These are phyloP conservation scores for Epinotia nisella DNA, from an alignment of 2,888 invertebrate species.

Conservation along the genomic window DNA sequence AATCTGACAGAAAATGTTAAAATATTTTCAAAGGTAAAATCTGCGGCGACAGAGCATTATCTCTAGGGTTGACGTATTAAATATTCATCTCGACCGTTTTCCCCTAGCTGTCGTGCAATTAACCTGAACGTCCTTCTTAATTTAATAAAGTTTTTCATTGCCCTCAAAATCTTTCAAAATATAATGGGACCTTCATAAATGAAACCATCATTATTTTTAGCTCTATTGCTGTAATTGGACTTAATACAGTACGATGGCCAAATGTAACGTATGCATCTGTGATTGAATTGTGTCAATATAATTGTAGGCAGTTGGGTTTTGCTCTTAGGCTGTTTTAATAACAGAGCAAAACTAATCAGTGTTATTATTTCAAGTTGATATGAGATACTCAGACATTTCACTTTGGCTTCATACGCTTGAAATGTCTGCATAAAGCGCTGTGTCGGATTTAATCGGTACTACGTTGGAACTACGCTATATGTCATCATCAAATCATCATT, in stretches of 20 bases:
- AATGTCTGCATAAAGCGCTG: no score
- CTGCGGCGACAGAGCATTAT: conserved; percentile 53
- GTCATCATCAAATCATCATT: no score
- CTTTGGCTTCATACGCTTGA: not conserved
- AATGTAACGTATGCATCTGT: no score
- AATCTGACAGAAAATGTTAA: conserved; percentile 52
- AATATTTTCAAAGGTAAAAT: conserved; percentile 54
- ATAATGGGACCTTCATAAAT: not conserved
- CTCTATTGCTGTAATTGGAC: not conserved
- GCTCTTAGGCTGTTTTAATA: no score
- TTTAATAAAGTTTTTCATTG: conserved; percentile 58
- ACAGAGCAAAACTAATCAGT: no score
- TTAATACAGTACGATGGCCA: no score
- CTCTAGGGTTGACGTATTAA: conserved; percentile 54
- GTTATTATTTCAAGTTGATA: no score
- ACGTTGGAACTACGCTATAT: no score
- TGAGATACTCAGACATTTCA: no score
- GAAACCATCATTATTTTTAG: not conserved
- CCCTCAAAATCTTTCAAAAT: conserved; percentile 31
- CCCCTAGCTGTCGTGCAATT: conserved; percentile 57
- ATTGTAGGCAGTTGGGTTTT: no score
- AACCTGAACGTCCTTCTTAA: conserved; percentile 62
- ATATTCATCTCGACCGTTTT: conserved; percentile 67
- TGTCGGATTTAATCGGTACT: no score
- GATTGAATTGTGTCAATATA: no score